Base-by-base conservation (phyloP, 2,113 vertebrate genomes). In the Chrysochloris asiatica region DNA sequence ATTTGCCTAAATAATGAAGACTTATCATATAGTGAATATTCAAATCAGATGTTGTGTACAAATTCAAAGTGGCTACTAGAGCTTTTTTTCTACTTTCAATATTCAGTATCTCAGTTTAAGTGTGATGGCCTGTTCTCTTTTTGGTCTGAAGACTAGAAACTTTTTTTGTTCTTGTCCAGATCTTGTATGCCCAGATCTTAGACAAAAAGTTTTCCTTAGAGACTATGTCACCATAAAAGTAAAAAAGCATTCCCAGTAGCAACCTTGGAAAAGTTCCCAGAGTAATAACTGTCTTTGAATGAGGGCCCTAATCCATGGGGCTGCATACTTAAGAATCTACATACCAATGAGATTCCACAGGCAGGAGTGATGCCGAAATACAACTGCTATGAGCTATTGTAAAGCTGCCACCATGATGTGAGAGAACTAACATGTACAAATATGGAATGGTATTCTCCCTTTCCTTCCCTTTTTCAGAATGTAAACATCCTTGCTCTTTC, bases 401-500 rank as follows among this genome's bases (percentile, higher is more conserved):
- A 12, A 36, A 82, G 80, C 87, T 91, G 88, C 76, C 87, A 22
- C 83, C 84, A 93, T 59, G 86, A 90, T 88, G 95, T 56, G 63
- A 80, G 86, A 73, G 69, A 88, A 48, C 93, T 72, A 96, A 96
- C 97, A 97, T 96, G 97, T 92, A 97, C 98, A 97, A 97, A 99
- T 98, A 99, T 98, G 99, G 99, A 98, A 98, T 98, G 98, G 98
- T 98, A 99, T 99, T 95, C 97, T 94, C 94, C 95, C 95, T 96
- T 97, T 96, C 95, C 84, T 73, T 85, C 69, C 73, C 47, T 69
- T 75, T 85, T 54, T 65, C 96, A 96, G 97, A 97, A 97, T 95
- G 97, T 97, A 97, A 98, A 97, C 95, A 95, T 97, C 97, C 92
- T 91, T 92, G 91, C 94, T 78, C 90, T 93, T 95, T 59, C 93